These are phyloP conservation scores for Cepphus grylle DNA, from an alignment of 2,113 vertebrate species.

Conservation along the genomic window DNA sequence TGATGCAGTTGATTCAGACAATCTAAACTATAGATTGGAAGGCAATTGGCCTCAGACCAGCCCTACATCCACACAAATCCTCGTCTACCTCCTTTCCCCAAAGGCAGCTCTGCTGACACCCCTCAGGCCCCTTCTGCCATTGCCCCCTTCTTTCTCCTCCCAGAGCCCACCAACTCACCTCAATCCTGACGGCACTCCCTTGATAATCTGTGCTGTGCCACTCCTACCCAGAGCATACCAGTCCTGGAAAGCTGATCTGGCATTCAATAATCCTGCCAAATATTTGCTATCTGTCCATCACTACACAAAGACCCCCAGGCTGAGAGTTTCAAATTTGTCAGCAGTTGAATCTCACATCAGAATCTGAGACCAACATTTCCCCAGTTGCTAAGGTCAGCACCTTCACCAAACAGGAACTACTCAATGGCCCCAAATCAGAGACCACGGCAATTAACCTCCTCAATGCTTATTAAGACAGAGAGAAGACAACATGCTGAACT, in stretches of 20 bases:
- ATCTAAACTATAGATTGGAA: neutral
- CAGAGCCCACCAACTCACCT: neutral
- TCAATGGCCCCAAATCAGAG: neutral
- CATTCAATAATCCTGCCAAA: neutral
- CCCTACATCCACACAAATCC: neutral
- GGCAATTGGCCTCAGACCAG: neutral
- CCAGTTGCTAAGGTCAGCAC: slow-evolving; percentile 14
- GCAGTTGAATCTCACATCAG: neutral
- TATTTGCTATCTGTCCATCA: slow-evolving; percentile 50
- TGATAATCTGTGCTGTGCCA: neutral
- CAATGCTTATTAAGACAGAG: slow-evolving; percentile 1
- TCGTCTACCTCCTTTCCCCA: neutral
- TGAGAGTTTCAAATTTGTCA: slow-evolving; percentile 55
- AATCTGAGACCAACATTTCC: slow-evolving; percentile 14
- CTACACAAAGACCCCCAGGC: slow-evolving; percentile 1
- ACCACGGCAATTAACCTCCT: slow-evolving; percentile 30
- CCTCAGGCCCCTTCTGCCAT: neutral
- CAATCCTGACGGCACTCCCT: neutral
- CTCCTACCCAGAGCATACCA: neutral
- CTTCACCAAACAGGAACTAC: neutral
- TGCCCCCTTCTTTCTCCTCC: neutral
- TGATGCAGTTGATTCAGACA: neutral
- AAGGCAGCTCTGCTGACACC: neutral
- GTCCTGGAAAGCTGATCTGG: slow-evolving; percentile 13
- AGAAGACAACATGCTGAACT: neutral